Base-by-base conservation (phyloP, 2,888 invertebrate genomes). In the Suillia variegata region DNA sequence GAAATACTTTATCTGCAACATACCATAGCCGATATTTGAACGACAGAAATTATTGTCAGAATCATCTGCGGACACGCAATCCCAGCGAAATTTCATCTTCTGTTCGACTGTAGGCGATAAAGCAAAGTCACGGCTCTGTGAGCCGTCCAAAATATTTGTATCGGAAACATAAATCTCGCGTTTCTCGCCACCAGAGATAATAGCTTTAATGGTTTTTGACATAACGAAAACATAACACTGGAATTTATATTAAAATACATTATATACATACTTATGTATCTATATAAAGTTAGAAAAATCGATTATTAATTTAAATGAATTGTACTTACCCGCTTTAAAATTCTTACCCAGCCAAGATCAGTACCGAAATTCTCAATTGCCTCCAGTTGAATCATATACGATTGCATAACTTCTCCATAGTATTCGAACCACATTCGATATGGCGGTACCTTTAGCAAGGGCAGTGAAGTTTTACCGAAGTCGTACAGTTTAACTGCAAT, bases 181-280 rank as follows among this genome's bases (percentile, higher is more conserved):
- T 20, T 52, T 48, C 1, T 5, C 5, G 6, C 70, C 72, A 5
- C 72, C 70, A 13, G 59, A 31, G 5, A 73, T 69, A 1, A 18
- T 2, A 1, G 71, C 68, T 8, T 17, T 33, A 1, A 65, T 57
- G 1, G 66, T 64, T 24, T 71, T 71, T 0, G 69, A 63, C 21
- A 63, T 56, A 21, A 70, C 65, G 5, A 65, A 64, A 3, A 69
- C 62, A 54, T 68, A 73, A 38, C 72, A 73, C 72, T 73, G 10
- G 45, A 5, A 13, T 5, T 3, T 5, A n/a, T 38, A 5, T 5
- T 5, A 45, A 20, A 45, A 13, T 45, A 17, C 17, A 20, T 45
- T 3, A 20, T 20, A 45, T 45, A 6, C 18, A n/a, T 38, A n/a
- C 12, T n/a, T n/a, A n/a, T 4, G 4, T 38, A n/a, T 8, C 38